phyloP scores from a whole-genome alignment of 37 sponge, comb jelly and placozoan species.

The Lycopodina hypogea region DNA sequence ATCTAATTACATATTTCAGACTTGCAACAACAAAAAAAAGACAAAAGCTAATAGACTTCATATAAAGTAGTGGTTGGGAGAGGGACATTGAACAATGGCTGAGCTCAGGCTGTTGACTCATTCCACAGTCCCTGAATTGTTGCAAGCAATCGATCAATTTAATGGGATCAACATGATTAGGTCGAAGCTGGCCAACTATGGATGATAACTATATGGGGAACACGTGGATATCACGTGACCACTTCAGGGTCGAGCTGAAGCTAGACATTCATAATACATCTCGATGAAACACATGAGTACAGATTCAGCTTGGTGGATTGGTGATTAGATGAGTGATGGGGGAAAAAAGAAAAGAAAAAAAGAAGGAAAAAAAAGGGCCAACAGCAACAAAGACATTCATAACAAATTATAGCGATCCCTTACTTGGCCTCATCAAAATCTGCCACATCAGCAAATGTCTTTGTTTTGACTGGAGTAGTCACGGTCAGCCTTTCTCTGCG shows the following conservation, averaged over 20 bases:
- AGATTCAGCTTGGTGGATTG: too few species aligned
- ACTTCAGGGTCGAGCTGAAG: too few species aligned
- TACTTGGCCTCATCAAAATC: slow-evolving; percentile 23
- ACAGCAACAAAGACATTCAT: background rate
- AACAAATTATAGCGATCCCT: too few species aligned
- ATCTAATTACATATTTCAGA: background rate
- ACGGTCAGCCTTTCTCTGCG: slow-evolving; percentile 11
- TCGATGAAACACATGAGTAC: too few species aligned
- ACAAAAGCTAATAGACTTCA: background rate
- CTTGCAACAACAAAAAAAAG: too few species aligned
- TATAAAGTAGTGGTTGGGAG: background rate
- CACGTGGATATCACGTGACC: too few species aligned
- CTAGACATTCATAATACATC: too few species aligned
- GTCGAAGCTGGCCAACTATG: too few species aligned
- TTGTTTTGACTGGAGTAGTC: background rate
- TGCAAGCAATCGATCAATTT: too few species aligned
- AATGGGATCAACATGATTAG: too few species aligned
- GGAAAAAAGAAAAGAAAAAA: background rate
- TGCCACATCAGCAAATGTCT: slow-evolving; percentile 20
- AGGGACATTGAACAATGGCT: background rate
- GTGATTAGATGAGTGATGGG: background rate
- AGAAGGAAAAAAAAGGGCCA: background rate
- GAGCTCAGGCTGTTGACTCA: background rate
- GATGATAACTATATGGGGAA: too few species aligned
- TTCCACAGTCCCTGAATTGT: too few species aligned